Evolutionary conservation across 92 coral and sea anemone genomes (phyloP), one percentile per base, ranked within the genome.

Genomic region (Epizoanthus ramosus): DNA sequence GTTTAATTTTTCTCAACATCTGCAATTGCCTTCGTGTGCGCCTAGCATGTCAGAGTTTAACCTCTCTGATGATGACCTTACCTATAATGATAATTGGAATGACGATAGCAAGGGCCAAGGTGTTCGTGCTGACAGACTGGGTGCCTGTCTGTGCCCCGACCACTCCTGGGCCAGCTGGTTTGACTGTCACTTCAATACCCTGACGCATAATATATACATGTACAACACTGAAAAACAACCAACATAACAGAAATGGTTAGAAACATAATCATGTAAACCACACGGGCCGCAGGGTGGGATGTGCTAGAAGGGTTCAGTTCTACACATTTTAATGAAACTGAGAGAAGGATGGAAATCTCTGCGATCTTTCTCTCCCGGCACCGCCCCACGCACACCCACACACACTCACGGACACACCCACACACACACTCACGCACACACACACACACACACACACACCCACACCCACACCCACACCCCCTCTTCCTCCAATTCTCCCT

Each of bases 1-100:
- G 31, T 0, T 28, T 28, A 0, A 0, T 28, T 28, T 28, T 28
- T 28, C 31, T 28, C 31, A n/a, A n/a, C n/a, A 28, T 28, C 31
- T 28, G 31, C 31, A 28, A 0, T 28, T 0, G 31, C 31, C 31
- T 28, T 28, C 31, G 31, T 28, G 31, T 28, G 31, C 31, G 2
- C 31, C 31, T 28, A 28, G 31, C 31, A 28, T 0, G 31, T 28
- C 31, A 2, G 31, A 28, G 31, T 28, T 28, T 0, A 28, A 28
- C 31, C 31, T 28, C 31, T 28, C 31, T 28, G 31, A 28, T 28
- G 31, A 28, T 28, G 31, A 28, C 31, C n/a, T 17, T 71, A 71
- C 75, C 75, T 9, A 77, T 61, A 39, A 77, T 43, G 70, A 77
- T 39, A 15, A 77, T 60, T 8, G 82, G 82, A 22, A 77, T 77